Evolutionary conservation across 2,888 invertebrate species (phyloP).

Genomic region (Coelogynopora nodosa): DNA sequence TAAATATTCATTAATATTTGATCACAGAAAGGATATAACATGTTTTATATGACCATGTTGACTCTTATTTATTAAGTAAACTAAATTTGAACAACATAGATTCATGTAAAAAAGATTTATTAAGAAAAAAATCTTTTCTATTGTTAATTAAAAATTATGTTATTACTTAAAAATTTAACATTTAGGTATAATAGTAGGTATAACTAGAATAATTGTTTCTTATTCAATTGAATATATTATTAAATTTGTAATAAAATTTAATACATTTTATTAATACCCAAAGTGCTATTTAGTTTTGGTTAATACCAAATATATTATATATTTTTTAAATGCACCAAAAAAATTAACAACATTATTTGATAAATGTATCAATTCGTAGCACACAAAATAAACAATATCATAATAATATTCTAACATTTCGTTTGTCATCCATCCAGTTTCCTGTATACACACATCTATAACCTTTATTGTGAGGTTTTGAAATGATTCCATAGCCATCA

Average conservation of each 20-base stretch:
- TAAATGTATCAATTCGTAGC: too few relatives aligned
- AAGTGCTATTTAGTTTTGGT: not conserved
- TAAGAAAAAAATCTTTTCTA: too few relatives aligned
- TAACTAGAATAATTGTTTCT: too few relatives aligned
- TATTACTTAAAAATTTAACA: too few relatives aligned
- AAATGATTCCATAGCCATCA: not conserved
- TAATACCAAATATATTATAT: too few relatives aligned
- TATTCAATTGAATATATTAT: not conserved
- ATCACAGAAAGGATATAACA: too few relatives aligned
- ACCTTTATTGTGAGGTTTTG: not conserved
- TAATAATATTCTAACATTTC: not conserved
- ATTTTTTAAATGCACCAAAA: too few relatives aligned
- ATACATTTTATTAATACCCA: not conserved
- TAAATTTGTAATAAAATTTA: not conserved
- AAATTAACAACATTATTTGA: too few relatives aligned
- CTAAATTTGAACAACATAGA: not conserved
- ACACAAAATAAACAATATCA: not conserved
- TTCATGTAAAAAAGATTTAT: not conserved
- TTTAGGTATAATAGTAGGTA: too few relatives aligned
- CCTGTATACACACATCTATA: not conserved
- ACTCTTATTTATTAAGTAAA: not conserved
- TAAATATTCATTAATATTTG: too few relatives aligned
- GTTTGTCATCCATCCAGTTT: not conserved
- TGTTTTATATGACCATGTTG: not conserved
- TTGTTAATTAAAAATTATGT: too few relatives aligned